phyloP scores from a whole-genome alignment of 1,140 invertebrate species.

The Eulimnadia texana region DNA sequence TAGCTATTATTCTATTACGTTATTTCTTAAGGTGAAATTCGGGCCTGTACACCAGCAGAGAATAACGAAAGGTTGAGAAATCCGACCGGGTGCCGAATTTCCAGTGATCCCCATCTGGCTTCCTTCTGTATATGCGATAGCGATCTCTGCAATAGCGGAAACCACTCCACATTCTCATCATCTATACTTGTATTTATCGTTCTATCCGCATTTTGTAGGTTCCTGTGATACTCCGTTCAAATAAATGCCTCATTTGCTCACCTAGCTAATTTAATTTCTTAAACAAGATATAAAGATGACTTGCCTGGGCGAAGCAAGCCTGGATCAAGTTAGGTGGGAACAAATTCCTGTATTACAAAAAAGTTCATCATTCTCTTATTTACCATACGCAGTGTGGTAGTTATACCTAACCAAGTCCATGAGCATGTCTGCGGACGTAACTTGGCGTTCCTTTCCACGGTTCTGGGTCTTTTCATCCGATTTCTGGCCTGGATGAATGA shows the following conservation, averaged over 20 bases:
- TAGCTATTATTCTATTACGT: neutral
- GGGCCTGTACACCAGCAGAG: neutral
- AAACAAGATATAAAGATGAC: too few species aligned
- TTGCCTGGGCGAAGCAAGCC: constrained; percentile 56
- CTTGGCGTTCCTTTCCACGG: constrained; percentile 28
- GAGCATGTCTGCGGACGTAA: constrained; percentile 76
- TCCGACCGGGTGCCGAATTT: neutral
- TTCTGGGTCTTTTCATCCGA: constrained; percentile 29
- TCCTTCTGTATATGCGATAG: neutral
- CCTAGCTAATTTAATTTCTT: too few species aligned
- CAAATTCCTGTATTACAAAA: constrained; percentile 50
- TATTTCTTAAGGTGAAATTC: neutral
- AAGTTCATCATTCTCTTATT: neutral
- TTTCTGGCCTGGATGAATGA: constrained; percentile 65
- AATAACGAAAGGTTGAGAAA: neutral
- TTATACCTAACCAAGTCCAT: constrained; percentile 80
- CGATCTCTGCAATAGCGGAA: neutral
- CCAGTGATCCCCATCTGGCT: neutral
- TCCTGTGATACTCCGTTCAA: neutral
- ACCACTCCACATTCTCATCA: neutral
- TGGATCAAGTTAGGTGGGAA: constrained; percentile 83
- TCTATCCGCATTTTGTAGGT: neutral
- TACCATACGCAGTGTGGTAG: neutral
- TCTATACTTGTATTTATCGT: neutral
- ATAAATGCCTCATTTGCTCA: too few species aligned